phyloP scores from a whole-genome alignment of 2,113 vertebrate genomes.

The Peromyscus polionotus region DNA sequence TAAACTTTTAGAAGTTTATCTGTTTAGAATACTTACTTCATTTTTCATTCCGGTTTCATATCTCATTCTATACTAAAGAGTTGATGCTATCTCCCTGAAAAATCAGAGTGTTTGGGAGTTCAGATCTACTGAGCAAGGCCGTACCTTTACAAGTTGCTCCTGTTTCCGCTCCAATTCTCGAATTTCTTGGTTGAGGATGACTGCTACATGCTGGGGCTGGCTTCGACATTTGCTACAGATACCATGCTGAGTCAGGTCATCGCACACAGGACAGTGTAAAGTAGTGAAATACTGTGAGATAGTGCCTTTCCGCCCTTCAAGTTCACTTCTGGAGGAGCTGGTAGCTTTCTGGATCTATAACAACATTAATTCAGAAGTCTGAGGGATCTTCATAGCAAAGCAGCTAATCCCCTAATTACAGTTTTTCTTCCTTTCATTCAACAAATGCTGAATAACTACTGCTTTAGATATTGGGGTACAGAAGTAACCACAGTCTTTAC shows the following conservation, averaged over 20 bases:
- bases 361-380: conserved; percentile 35
- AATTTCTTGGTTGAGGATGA: conserved; percentile 95
- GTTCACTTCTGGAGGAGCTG: conserved; percentile 86
- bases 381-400: not conserved
- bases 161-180: conserved; percentile 94
- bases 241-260: conserved; percentile 96
- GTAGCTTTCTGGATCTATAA: conserved; percentile 94
- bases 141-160: conserved; percentile 95
- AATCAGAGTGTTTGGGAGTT: not conserved
- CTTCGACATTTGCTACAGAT: conserved; percentile 94
- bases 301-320: conserved; percentile 93
- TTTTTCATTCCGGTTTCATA: not conserved
- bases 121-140: not conserved
- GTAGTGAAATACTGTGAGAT: conserved; percentile 99
- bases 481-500: conserved; percentile 22
- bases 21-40: conserved; percentile 15
- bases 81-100: not conserved
- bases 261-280: conserved; percentile 97
- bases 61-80: not conserved
- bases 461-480: not conserved
- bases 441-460: not conserved
- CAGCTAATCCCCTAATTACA: not conserved
- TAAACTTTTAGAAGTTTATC: conserved; percentile 14
- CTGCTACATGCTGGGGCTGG: conserved; percentile 94
- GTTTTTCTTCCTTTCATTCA: not conserved